A percentile compares a stretch with the other conserved stretches of the same genome.
These are phyloP conservation scores for Zoanthus sociatus DNA, from an alignment of 92 coral and sea anemone genomes.

Conservation along the genomic window DNA sequence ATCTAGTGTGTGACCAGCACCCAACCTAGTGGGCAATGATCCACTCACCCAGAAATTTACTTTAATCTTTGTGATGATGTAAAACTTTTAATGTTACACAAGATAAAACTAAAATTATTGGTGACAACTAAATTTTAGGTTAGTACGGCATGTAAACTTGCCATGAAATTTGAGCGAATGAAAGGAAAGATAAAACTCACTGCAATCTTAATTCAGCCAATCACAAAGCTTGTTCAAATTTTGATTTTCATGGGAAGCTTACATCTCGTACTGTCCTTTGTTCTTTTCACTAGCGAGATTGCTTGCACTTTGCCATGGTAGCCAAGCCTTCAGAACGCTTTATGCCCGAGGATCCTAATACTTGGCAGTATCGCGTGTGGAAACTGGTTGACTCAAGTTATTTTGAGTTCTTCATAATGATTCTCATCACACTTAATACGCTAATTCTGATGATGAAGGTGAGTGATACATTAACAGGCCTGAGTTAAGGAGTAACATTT, in stretches of 20 bases:
- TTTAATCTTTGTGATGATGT: not conserved
- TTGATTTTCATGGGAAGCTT: no score
- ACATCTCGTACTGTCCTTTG: no score
- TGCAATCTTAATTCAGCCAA: no score
- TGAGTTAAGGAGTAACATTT: no score
- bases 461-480: not conserved
- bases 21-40: no score
- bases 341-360: slow-evolving; percentile 98
- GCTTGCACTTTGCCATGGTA: slow-evolving; percentile 93
- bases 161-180: no score
- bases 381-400: slow-evolving; percentile 94
- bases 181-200: no score
- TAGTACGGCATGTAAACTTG: no score
- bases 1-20: no score
- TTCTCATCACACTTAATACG: slow-evolving; percentile 91
- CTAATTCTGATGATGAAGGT: slow-evolving; percentile 99
- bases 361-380: slow-evolving; percentile 96
- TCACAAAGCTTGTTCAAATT: no score
- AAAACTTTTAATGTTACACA: not conserved
- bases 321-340: slow-evolving; percentile 95
- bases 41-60: no score
- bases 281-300: slow-evolving; percentile 79
- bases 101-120: not conserved
- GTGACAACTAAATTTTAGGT: no score
- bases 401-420: slow-evolving; percentile 95